Percentiles rank a stretch among this genome's conserved stretches.
Conservation (phyloP, 2,113 vertebrate species). For the Talpa occidentalis region DNA sequence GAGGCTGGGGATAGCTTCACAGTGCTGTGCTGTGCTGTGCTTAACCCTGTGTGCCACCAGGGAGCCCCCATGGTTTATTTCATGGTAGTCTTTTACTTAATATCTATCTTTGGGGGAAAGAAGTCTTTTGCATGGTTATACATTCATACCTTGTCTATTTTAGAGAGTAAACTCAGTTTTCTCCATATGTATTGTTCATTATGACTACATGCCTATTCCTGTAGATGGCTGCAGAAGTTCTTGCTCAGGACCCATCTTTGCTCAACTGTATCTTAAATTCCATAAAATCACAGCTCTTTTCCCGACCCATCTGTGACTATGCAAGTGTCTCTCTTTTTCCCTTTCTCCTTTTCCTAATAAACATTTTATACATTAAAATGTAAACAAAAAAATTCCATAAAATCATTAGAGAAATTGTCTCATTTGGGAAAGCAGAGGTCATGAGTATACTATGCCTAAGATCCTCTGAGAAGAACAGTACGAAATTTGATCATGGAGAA, state of each 20-base stretch:
- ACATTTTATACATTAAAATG: too few species aligned
- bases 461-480: neutral
- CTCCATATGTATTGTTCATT: neutral
- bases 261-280: neutral
- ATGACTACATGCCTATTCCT: neutral
- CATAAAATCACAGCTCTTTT: neutral
- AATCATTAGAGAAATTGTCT: constrained; percentile 8
- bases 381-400: neutral
- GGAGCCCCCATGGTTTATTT: constrained; percentile 12
- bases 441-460: neutral
- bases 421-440: neutral
- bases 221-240: neutral
- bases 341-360: too few species aligned
- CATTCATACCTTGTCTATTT: neutral
- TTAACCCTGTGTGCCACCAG: too few species aligned
- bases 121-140: neutral
- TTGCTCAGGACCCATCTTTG: neutral
- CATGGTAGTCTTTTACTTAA: neutral
- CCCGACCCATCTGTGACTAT: too few species aligned
- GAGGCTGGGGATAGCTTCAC: too few species aligned
- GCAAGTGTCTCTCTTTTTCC: too few species aligned
- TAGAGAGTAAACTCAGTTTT: neutral
- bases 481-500: constrained; percentile 3
- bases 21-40: too few species aligned
- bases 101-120: neutral